Percentiles rank a stretch among this genome's conserved stretches.
Evolutionary conservation across 2,113 vertebrate species (phyloP).

Genomic region (Oreochromis tanganicae): DNA sequence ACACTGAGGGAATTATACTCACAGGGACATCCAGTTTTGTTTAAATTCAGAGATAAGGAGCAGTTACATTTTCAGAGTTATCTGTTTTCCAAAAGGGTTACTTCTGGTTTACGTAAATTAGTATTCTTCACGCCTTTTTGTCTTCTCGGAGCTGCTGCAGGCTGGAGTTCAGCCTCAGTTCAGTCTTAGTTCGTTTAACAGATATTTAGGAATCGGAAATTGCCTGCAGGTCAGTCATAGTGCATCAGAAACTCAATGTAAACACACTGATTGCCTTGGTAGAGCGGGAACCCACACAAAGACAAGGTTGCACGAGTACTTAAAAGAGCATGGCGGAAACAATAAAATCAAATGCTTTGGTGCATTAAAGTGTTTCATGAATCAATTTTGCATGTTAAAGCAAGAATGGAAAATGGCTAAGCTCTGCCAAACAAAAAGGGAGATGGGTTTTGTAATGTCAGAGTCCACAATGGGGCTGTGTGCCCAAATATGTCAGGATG

Average conservation of each 20-base stretch:
- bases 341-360: background rate
- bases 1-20: background rate
- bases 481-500: background rate
- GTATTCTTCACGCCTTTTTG: background rate
- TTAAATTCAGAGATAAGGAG: background rate
- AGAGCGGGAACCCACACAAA: background rate
- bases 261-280: background rate
- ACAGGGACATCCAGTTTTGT: background rate
- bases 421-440: background rate
- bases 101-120: background rate
- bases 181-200: slow-evolving; percentile 27
- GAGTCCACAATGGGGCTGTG: background rate
- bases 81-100: background rate
- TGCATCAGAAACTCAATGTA: slow-evolving; percentile 12
- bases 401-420: background rate
- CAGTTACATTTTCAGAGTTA: background rate
- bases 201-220: slow-evolving; percentile 24
- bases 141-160: slow-evolving; percentile 7
- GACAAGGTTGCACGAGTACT: background rate
- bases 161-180: slow-evolving; percentile 16
- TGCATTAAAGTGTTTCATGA: background rate
- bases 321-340: background rate
- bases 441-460: background rate
- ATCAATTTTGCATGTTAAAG: background rate
- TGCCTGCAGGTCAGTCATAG: slow-evolving; percentile 24